Percentiles rank a stretch among this genome's conserved stretches.
Conservation (phyloP, 2,113 vertebrate genomes). For the Pungitius pungitius region DNA sequence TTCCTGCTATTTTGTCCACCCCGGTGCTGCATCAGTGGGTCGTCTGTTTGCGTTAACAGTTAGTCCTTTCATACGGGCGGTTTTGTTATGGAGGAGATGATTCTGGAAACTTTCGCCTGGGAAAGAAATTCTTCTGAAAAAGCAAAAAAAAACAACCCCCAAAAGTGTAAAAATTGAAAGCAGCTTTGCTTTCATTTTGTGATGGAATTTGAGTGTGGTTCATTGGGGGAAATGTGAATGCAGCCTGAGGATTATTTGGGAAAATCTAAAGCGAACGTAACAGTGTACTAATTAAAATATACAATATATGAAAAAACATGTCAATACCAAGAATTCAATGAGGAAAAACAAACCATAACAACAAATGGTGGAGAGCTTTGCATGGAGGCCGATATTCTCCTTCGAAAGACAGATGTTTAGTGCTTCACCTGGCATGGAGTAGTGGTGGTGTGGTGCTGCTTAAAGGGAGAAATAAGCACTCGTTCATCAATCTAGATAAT, state of each 20-base stretch:
- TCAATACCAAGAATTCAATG: not conserved
- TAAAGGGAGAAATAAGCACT: not conserved
- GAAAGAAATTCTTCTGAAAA: not conserved
- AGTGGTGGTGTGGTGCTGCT: not conserved
- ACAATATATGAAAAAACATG: too few species aligned
- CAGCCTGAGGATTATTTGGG: constrained; percentile 1
- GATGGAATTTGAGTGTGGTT: not conserved
- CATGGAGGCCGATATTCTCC: too few species aligned
- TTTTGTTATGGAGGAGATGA: not conserved
- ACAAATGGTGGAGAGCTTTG: not conserved
- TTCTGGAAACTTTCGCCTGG: not conserved
- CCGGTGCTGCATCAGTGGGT: constrained; percentile 9
- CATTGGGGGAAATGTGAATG: constrained; percentile 1
- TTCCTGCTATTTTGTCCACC: constrained; percentile 10
- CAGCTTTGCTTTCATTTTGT: not conserved
- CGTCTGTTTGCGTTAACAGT: constrained; percentile 32
- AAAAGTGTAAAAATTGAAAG: not conserved
- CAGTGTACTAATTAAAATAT: not conserved
- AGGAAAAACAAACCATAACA: not conserved
- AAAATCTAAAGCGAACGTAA: not conserved
- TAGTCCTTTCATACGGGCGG: constrained; percentile 29
- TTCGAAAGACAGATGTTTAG: not conserved
- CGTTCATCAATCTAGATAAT: not conserved
- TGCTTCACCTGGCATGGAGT: not conserved
- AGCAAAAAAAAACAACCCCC: not conserved